phyloP scores from a whole-genome alignment of 2,113 vertebrate genomes.

The Benitochromis conjunctus region DNA sequence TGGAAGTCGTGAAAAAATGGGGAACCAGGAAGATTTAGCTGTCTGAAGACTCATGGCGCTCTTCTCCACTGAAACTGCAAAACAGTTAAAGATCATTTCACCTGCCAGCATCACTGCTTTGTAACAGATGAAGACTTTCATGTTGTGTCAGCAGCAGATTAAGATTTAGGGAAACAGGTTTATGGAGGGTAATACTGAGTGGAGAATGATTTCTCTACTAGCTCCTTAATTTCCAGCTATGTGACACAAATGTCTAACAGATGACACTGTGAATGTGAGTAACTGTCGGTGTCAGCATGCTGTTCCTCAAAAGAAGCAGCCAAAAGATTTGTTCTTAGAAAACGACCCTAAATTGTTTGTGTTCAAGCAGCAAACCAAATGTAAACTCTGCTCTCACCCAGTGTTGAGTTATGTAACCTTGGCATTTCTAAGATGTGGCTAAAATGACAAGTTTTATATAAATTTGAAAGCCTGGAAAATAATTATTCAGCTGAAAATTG shows the following conservation, averaged over 20 bases:
- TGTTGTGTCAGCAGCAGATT: neutral
- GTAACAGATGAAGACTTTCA: neutral
- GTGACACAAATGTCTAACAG: neutral
- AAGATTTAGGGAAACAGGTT: neutral
- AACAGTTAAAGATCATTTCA: neutral
- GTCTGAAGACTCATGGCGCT: neutral
- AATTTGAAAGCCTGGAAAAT: neutral
- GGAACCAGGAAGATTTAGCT: neutral
- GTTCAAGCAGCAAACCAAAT: neutral
- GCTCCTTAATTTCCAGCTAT: neutral
- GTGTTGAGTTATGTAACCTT: neutral
- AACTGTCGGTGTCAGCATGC: neutral
- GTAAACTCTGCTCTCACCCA: neutral
- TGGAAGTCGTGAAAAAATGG: neutral
- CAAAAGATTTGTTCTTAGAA: neutral
- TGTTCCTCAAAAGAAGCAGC: neutral
- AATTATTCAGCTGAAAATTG: neutral
- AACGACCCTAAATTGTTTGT: neutral
- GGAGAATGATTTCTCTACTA: neutral
- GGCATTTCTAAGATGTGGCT: neutral
- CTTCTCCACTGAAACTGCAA: neutral
- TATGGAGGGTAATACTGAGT: neutral
- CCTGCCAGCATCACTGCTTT: neutral
- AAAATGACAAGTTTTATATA: conserved; percentile 2
- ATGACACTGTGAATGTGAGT: neutral